Evolutionary conservation across 2,113 vertebrate species (phyloP).

Genomic region (Thoracochromis brauschi): DNA sequence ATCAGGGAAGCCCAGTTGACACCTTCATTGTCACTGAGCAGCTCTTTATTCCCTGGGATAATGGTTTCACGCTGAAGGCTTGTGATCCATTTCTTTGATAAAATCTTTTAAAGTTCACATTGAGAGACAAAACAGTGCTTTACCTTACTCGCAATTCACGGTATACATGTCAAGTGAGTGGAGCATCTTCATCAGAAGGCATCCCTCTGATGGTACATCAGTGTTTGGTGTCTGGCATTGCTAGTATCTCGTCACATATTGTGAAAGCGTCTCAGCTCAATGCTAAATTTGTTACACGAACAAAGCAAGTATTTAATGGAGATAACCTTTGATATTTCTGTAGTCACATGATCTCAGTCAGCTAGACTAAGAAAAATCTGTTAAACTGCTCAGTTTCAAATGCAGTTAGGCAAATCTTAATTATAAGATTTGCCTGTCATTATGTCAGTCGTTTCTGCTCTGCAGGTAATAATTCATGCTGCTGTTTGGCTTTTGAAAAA

Average conservation of each 20-base stretch:
- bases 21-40: neutral
- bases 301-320: neutral
- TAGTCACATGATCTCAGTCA: neutral
- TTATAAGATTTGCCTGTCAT: neutral
- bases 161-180: conserved; percentile 2
- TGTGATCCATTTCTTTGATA: conserved; percentile 25
- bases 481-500: neutral
- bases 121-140: conserved; percentile 19
- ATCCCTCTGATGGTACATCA: neutral
- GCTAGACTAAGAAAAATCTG: neutral
- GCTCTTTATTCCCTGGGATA: neutral
- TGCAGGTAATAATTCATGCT: neutral
- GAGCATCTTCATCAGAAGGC: neutral
- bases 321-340: neutral
- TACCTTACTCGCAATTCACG: neutral
- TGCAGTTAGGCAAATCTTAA: neutral
- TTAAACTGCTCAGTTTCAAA: neutral
- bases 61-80: conserved; percentile 1
- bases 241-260: conserved; percentile 11
- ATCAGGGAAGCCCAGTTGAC: neutral
- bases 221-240: neutral
- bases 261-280: neutral
- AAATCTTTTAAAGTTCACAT: neutral
- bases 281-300: neutral
- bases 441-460: neutral